A percentile compares a stretch with the other conserved stretches of the same genome.
Evolutionary conservation across 2,113 vertebrate genomes (phyloP).

Genomic region (Malurus alboscapulatus): DNA sequence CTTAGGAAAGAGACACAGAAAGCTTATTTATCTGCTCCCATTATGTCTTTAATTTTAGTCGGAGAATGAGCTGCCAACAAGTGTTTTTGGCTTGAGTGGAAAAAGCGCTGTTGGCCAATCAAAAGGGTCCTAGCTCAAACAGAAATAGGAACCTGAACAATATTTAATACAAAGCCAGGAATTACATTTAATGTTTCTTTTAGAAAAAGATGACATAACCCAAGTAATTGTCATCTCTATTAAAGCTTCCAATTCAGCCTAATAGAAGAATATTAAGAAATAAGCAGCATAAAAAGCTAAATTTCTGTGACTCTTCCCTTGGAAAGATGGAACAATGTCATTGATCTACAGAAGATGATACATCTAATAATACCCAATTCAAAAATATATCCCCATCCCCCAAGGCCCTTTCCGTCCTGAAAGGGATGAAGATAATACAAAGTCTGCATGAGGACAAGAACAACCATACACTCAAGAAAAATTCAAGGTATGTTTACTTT

Average conservation of each 20-base stretch:
- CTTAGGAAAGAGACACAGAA: not conserved
- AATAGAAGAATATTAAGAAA: not conserved
- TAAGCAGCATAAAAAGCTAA: not conserved
- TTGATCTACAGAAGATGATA: not conserved
- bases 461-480: not conserved
- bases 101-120: not conserved
- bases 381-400: not conserved
- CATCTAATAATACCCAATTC: not conserved
- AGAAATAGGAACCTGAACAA: not conserved
- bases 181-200: not conserved
- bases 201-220: not conserved
- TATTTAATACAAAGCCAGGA: not conserved
- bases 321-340: not conserved
- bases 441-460: not conserved
- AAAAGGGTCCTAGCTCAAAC: accelerated
- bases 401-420: not conserved
- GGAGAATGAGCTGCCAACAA: not conserved
- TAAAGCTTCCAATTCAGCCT: not conserved
- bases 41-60: not conserved
- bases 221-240: not conserved
- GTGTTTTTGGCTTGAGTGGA: not conserved
- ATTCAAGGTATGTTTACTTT: not conserved
- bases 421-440: not conserved
- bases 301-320: not conserved
- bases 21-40: conserved; percentile 30